Conservation (phyloP, 2,113 vertebrate species). For the Glaucomys volans region DNA sequence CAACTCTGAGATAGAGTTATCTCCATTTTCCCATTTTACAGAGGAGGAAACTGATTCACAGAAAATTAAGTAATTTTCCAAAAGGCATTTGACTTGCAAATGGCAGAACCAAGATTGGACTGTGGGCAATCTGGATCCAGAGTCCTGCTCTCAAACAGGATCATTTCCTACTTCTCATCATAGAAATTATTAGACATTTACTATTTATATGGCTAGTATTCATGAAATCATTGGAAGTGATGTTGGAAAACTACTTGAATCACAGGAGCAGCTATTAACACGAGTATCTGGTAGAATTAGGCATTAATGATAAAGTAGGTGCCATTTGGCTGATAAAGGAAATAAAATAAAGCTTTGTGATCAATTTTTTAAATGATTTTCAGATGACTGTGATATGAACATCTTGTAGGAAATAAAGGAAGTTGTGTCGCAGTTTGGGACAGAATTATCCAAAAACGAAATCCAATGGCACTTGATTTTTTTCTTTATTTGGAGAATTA, state of each 20-base stretch:
- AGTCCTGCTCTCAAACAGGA: neutral
- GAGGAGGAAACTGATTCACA: neutral
- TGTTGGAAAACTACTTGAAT: neutral
- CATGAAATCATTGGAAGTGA: neutral
- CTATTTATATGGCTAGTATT: neutral
- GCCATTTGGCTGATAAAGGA: neutral
- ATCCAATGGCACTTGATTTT: neutral
- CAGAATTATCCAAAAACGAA: neutral
- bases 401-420: neutral
- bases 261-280: neutral
- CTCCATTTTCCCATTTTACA: neutral
- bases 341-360: neutral
- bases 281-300: neutral
- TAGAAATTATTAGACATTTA: neutral
- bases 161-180: neutral
- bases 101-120: neutral
- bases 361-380: slow-evolving; percentile 4
- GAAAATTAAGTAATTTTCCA: neutral
- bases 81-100: neutral
- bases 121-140: neutral
- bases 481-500: slow-evolving; percentile 18
- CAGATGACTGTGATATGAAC: neutral
- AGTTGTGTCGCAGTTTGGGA: neutral
- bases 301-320: neutral
- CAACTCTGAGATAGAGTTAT: neutral